These are phyloP conservation scores for Malurus leucopterus DNA, from an alignment of 2,797 vertebrate species.

Conservation along the genomic window DNA sequence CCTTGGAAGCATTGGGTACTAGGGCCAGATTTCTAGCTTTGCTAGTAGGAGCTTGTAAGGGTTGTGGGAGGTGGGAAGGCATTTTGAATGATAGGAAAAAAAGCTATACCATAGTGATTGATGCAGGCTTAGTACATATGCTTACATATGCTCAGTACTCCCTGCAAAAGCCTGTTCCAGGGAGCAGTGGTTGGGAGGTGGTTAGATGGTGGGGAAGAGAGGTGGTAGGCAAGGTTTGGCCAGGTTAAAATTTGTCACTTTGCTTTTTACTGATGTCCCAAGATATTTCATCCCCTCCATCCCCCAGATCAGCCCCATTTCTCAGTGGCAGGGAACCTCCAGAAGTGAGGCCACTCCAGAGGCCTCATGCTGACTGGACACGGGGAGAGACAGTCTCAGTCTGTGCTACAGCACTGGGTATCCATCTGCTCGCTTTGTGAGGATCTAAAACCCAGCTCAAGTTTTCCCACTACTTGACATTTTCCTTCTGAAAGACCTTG, in stretches of 20 bases:
- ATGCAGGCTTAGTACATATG: no score
- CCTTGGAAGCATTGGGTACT: background rate
- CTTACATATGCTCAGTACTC: background rate
- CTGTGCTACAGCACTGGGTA: background rate
- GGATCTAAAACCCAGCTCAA: background rate
- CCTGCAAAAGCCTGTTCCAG: background rate
- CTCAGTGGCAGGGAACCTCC: background rate
- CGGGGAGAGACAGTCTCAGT: background rate
- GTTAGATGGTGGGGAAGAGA: background rate
- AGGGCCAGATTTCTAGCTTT: background rate
- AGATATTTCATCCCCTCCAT: background rate
- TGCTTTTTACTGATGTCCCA: background rate
- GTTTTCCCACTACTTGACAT: background rate
- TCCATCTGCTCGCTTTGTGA: background rate
- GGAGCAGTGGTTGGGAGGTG: rapidly evolving
- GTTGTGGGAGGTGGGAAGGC: background rate
- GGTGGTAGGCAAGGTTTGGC: background rate
- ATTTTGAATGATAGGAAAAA: background rate
- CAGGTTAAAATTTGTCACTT: background rate
- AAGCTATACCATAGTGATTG: rapidly evolving
- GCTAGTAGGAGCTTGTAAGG: background rate
- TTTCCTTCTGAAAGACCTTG: background rate
- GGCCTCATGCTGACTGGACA: rapidly evolving
- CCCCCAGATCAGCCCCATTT: background rate
- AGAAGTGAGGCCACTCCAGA: background rate